phyloP scores from a whole-genome alignment of 2,797 vertebrate species.

The Remorina albescens region DNA sequence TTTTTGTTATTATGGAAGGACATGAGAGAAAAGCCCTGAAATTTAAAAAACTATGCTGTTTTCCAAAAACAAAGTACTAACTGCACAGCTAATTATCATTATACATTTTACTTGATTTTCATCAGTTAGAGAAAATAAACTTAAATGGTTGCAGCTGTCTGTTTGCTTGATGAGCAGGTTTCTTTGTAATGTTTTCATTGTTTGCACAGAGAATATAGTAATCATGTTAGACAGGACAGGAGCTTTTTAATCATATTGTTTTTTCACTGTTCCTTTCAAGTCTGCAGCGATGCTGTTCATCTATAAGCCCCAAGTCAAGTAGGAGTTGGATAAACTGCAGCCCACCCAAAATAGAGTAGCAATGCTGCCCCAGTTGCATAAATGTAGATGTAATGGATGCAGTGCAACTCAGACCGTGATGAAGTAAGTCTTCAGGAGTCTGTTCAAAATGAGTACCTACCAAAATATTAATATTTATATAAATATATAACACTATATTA shows the following conservation, averaged over 20 bases:
- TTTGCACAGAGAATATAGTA: not conserved
- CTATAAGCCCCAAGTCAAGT: conserved; percentile 10
- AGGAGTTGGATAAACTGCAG: conserved; percentile 27
- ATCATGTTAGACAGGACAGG: conserved; percentile 13
- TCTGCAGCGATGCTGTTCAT: conserved; percentile 22
- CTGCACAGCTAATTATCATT: not conserved
- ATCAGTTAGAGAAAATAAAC: conserved; percentile 8
- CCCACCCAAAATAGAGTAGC: conserved; percentile 51
- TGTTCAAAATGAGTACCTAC: conserved; percentile 24
- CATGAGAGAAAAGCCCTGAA: not conserved
- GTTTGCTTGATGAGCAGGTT: not conserved
- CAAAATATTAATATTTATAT: no score
- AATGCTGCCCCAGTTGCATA: conserved; percentile 62
- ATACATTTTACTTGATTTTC: conserved; percentile 1
- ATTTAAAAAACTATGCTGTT: not conserved
- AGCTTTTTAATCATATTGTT: not conserved
- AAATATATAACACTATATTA: no score
- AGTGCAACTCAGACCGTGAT: conserved; percentile 26
- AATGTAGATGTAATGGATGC: conserved; percentile 38
- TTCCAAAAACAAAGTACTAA: not conserved
- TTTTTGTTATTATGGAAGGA: not conserved
- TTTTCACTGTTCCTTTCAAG: not conserved
- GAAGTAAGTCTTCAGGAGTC: conserved; percentile 26
- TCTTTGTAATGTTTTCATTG: conserved; percentile 5
- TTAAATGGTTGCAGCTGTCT: conserved; percentile 2